phyloP scores from a whole-genome alignment of 2,888 invertebrate species.

The Minunthozetes semirufus region DNA sequence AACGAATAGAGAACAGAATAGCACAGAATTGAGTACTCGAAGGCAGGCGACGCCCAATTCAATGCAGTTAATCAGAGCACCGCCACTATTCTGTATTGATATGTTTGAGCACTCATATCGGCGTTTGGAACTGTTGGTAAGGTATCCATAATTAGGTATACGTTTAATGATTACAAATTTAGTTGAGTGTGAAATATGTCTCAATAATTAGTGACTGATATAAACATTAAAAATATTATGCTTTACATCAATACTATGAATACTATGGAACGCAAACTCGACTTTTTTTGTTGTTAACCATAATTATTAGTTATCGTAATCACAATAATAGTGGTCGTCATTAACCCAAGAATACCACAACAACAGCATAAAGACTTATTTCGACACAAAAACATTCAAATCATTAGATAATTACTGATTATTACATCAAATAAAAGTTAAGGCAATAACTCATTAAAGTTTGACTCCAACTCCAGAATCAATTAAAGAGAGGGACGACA shows the following conservation, averaged over 20 bases:
- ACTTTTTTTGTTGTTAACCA: background rate
- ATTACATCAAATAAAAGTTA: background rate
- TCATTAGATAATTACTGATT: slow-evolving; percentile 8
- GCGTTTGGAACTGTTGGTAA: background rate
- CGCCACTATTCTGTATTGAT: background rate
- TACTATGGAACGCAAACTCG: background rate
- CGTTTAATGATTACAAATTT: slow-evolving; percentile 23
- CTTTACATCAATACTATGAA: background rate
- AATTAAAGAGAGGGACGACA: slow-evolving; percentile 3
- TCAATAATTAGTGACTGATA: slow-evolving; percentile 25
- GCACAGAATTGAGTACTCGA: slow-evolving; percentile 1
- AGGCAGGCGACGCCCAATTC: slow-evolving; percentile 15
- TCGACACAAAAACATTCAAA: background rate
- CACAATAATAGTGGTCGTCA: slow-evolving; percentile 1
- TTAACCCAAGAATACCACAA: background rate
- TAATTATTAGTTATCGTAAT: slow-evolving; percentile 16
- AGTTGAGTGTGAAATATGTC: slow-evolving; percentile 26
- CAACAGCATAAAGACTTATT: background rate
- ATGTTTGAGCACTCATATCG: background rate
- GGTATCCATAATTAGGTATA: slow-evolving; percentile 12
- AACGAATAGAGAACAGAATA: slow-evolving; percentile 15
- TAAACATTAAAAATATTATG: background rate
- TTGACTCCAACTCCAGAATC: background rate
- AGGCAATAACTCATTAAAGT: slow-evolving; percentile 27
- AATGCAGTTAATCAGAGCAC: slow-evolving; percentile 3